Base-by-base conservation (phyloP, 2,888 invertebrate species). In the Nomada flava region DNA sequence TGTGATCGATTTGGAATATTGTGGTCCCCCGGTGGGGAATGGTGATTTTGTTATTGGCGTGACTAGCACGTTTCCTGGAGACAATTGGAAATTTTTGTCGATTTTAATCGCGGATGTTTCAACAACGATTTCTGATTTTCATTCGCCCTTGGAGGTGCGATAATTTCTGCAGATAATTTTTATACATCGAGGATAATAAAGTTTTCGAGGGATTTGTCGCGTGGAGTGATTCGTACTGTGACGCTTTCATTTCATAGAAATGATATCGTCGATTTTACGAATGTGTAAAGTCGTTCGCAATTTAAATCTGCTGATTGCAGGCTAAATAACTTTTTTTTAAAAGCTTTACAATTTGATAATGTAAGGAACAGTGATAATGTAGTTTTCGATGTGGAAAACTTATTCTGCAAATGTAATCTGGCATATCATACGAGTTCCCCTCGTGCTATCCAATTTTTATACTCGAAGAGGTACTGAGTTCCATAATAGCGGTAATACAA, bases 1-100 rank as follows among this genome's bases (percentile, higher is more conserved):
- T 44, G 47, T 75, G 72, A 79, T 79, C 53, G 44, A 23, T 42
- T 53, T 42, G 47, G 11, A 10, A 47, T 63, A 36, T 63, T 20
- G 57, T 26, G 2, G 2, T 11, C 0, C 7, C 36, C 36, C 36
- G 5, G 36, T 1, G 36, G 36, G 36, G 36, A 36, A 36, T 1
- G 36, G 36, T 36, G 36, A 36, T 36, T 36, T 5, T 36, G 7
- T 36, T 36, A 7, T 36, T 0, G 36, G 36, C 36, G 7, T 7
- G 36, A 36, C 0, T 29, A 5, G 29, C 29, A 29, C 29, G 29
- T 29, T 5, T 50, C 5, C 15, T n/a, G 5, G 53, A 53, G n/a
- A n/a, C 53, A 7, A 20, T 53, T 9, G 9, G 53, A 53, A 7
- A 20, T 55, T 20, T 10, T 55, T 11, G 3, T 20, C 26, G 42